Base-by-base conservation (phyloP, 1,140 invertebrate species). In the Micrasema minimum region DNA sequence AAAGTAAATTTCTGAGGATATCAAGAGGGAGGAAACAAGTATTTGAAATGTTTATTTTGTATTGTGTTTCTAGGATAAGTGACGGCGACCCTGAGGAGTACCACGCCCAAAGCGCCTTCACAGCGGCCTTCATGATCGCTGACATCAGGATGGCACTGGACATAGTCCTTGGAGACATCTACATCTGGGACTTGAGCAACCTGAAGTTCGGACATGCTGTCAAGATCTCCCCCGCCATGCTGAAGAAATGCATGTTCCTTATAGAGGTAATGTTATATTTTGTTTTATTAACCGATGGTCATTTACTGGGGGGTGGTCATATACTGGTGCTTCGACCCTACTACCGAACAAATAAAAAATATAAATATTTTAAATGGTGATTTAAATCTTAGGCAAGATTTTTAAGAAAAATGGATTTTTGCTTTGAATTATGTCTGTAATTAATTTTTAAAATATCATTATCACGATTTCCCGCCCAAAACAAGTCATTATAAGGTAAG, bases 181-280 rank as follows among this genome's bases (percentile, higher is more conserved):
- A 16, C 16, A 23, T 72, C 10, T 23, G 66, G 18, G 71, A 72
- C 41, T 48, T 65, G 12, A 22, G n/a, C 0, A 57, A 72, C 35
- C 9, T 69, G 20, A 69, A 62, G 41, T 51, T 59, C 16, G 37
- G 7, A n/a, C 55, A 72, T 12, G 35, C 59, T 0, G 14, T 59
- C 6, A 67, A 68, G 35, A 43, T 53, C 2, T 62, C 37, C 26
- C 66, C 66, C 1, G 5, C 55, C 0, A 1, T 46, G 18, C 0
- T 72, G 14, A 69, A 48, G 61, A 69, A 59, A 10, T 10, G 14
- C 2, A 50, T 66, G 46, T 66, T 43, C 20, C 4, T 50, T 16
- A 16, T 14, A 1, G 23, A 66, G 62, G 62, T 66, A 50, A n/a
- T 16, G 6, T 46, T n/a, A 46, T 16, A 5, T n/a, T 43, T 43